Evolutionary conservation across 2,888 invertebrate species (phyloP).

Genomic region (Apeira syringaria): DNA sequence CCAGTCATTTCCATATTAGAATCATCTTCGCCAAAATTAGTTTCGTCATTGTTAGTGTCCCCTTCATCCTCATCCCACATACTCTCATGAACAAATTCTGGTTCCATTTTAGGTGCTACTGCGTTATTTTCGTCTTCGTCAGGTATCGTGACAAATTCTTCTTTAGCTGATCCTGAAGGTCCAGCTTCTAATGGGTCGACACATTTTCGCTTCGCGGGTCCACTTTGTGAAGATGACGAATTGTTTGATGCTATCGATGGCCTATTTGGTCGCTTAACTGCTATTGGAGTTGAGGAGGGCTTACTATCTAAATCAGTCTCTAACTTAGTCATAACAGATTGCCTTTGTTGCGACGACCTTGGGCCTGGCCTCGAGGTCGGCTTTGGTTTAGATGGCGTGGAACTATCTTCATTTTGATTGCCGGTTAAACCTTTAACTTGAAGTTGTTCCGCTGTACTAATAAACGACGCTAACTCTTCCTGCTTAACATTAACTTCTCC

Average conservation of each 20-base stretch:
- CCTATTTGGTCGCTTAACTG: conserved; percentile 86
- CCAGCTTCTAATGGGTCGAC: conserved; percentile 85
- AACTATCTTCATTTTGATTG: conserved; percentile 84
- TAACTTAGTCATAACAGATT: conserved; percentile 85
- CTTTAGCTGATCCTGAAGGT: conserved; percentile 81
- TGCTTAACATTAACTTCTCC: conserved; percentile 89
- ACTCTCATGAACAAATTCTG: conserved; percentile 85
- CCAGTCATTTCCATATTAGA: conserved; percentile 86
- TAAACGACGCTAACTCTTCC: conserved; percentile 88
- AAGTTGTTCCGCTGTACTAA: conserved; percentile 88
- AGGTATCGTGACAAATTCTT: conserved; percentile 80
- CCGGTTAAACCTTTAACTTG: conserved; percentile 89
- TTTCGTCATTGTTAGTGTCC: conserved; percentile 85
- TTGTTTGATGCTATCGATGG: conserved; percentile 85
- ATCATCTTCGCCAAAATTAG: conserved; percentile 86
- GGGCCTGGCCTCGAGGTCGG: conserved; percentile 84
- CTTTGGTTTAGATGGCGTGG: conserved; percentile 83
- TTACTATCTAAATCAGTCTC: conserved; percentile 85
- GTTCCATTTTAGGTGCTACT: conserved; percentile 87
- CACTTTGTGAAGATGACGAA: conserved; percentile 83
- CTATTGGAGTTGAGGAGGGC: conserved; percentile 85
- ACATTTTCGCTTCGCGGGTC: conserved; percentile 82
- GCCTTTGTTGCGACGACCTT: conserved; percentile 86
- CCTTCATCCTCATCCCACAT: conserved; percentile 85
- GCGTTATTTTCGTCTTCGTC: conserved; percentile 82